Percentiles rank a stretch among this genome's conserved stretches.
phyloP scores from a whole-genome alignment of 2,113 vertebrate genomes.

The Triplophysa dalaica region DNA sequence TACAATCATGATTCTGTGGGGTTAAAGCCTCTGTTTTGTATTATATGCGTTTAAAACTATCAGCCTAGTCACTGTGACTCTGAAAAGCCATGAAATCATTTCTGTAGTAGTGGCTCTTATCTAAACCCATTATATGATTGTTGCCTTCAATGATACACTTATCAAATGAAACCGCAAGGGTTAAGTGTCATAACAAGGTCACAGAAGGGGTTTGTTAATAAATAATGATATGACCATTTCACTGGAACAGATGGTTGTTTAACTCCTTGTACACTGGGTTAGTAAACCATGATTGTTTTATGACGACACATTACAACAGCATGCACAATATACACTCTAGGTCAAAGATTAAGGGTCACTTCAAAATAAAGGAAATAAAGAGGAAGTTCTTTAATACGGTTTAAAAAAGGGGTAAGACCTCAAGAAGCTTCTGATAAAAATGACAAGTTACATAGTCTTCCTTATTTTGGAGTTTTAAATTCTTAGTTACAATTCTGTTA shows the following conservation, averaged over 20 bases:
- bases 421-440: too few relatives aligned
- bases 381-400: too few relatives aligned
- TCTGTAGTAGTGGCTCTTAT: background rate
- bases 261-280: background rate
- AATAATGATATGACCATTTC: background rate
- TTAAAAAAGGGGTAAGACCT: too few relatives aligned
- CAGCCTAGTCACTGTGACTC: slow-evolving; percentile 28
- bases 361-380: too few relatives aligned
- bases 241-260: background rate
- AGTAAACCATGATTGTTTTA: background rate
- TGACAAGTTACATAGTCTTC: too few relatives aligned
- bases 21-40: background rate
- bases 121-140: background rate
- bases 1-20: background rate
- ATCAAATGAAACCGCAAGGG: background rate
- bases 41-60: background rate
- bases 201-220: background rate
- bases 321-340: too few relatives aligned
- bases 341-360: too few relatives aligned
- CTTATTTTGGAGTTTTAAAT: too few relatives aligned
- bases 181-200: background rate
- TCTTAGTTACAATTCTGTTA: too few relatives aligned
- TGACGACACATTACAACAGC: background rate
- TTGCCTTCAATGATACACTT: background rate
- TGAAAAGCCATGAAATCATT: background rate